Base-by-base conservation (phyloP, 2,113 vertebrate genomes). In the Dinomys branickii region DNA sequence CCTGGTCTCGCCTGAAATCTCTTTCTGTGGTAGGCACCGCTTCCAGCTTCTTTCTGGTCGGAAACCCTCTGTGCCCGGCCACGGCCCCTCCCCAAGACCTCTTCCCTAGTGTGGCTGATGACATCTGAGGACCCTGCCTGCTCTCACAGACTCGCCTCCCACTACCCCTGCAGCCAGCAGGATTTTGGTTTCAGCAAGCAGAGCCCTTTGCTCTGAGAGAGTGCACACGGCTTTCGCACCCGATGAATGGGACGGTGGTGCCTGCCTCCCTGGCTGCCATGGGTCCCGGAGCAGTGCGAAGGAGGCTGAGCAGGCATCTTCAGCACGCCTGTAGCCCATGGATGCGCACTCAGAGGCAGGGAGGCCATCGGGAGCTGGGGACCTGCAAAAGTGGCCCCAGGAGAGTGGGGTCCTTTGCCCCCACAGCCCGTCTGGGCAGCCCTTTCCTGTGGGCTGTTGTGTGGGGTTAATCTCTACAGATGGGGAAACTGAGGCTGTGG, bases 341-440 rank as follows among this genome's bases (percentile, higher is more conserved):
- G 78, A 35, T 16, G 54, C 1, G 6, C 20, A 73, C 24, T 41
- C 10, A 1, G 71, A 58, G 67, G 47, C 47, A 6, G 78, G 69
- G 71, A 63, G 82, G 4, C 50, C 11, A 5, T 35, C 11, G 8
- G 87, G 65, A n/a, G 63, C 56, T 77, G 4, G 1, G 24, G 30
- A 24, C 47, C 35, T 26, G 59, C 22, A 4, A 50, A 59, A 5
- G 47, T 54, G n/a, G 7, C 85, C 28, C 5, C 7, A 0, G 13
- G 59, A 20, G 2, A 8, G 2, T 1, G 69, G 19, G 59, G n/a
- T n/a, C n/a, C n/a, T 20, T 19, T 0, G 17, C 13, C 41, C 59
- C 75, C 6, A 0, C 0, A 1, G 35, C 41, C 50, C 63, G 33
- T 1, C 0, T 13, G 47, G 26, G 26, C 41, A 0, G 22, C 0